Conservation (phyloP, 1,140 invertebrate species). For the Ganaspis sp. region DNA sequence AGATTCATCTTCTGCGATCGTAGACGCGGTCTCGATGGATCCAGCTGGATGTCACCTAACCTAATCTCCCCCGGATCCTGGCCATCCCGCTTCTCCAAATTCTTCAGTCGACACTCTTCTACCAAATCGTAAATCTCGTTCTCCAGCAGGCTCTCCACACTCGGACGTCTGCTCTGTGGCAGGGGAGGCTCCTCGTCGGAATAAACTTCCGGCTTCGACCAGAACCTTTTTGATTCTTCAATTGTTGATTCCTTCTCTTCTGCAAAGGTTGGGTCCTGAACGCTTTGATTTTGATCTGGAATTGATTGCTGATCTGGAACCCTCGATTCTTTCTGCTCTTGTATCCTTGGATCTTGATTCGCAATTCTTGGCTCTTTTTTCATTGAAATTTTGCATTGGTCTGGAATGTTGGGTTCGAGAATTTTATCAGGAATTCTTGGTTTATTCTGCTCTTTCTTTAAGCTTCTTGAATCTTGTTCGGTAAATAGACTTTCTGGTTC, state of each 20-base stretch:
- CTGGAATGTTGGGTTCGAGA: too few species aligned
- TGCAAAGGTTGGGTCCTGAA: too few species aligned
- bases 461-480: too few species aligned
- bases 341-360: neutral
- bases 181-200: neutral
- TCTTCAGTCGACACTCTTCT: slow-evolving; percentile 1
- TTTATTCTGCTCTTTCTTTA: too few species aligned
- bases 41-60: slow-evolving; percentile 5
- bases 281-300: neutral
- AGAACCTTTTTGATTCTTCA: neutral
- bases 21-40: neutral
- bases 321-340: neutral
- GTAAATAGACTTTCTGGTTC: too few species aligned
- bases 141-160: slow-evolving; percentile 2
- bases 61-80: neutral
- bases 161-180: neutral
- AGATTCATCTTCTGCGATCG: neutral
- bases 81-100: slow-evolving; percentile 6
- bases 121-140: slow-evolving; percentile 11
- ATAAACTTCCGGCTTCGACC: neutral
- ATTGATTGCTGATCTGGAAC: neutral
- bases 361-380: neutral
- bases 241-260: neutral
- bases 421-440: too few species aligned
- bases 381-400: too few species aligned